phyloP scores from a whole-genome alignment of 1,140 invertebrate genomes.

The Calephelis virginiensis region DNA sequence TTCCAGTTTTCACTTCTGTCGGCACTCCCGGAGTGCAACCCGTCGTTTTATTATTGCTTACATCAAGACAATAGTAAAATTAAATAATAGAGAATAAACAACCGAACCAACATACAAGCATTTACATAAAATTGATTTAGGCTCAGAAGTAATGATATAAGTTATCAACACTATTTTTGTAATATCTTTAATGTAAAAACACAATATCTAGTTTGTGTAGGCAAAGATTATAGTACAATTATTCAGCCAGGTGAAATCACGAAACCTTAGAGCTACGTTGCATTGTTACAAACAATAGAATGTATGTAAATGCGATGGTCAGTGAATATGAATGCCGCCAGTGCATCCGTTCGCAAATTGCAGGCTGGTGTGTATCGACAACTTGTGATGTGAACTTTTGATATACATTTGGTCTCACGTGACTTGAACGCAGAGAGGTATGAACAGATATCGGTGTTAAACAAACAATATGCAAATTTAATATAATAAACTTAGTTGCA shows the following conservation, averaged over 20 bases:
- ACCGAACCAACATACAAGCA: too few relatives aligned
- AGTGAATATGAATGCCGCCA: conserved; percentile 2
- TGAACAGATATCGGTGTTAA: neutral
- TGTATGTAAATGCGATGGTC: conserved; percentile 7
- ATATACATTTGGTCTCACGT: conserved; percentile 5
- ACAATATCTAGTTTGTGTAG: too few relatives aligned
- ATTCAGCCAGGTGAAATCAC: neutral
- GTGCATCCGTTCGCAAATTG: conserved; percentile 7
- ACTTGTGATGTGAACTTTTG: neutral
- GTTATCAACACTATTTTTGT: too few relatives aligned
- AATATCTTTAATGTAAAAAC: too few relatives aligned
- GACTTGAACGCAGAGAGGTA: neutral
- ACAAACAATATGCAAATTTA: neutral
- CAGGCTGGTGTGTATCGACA: neutral
- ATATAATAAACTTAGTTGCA: too few relatives aligned
- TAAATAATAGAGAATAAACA: too few relatives aligned
- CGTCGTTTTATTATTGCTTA: too few relatives aligned
- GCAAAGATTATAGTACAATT: neutral
- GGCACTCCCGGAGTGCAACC: too few relatives aligned
- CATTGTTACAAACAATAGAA: conserved; percentile 6
- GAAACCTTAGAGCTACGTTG: conserved; percentile 1
- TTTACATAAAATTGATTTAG: too few relatives aligned
- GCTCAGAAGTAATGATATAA: too few relatives aligned
- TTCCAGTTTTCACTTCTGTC: too few relatives aligned
- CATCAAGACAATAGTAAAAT: too few relatives aligned